These are phyloP conservation scores for Eugnorisma glareosa DNA, from an alignment of 2,888 invertebrate species.

Conservation along the genomic window DNA sequence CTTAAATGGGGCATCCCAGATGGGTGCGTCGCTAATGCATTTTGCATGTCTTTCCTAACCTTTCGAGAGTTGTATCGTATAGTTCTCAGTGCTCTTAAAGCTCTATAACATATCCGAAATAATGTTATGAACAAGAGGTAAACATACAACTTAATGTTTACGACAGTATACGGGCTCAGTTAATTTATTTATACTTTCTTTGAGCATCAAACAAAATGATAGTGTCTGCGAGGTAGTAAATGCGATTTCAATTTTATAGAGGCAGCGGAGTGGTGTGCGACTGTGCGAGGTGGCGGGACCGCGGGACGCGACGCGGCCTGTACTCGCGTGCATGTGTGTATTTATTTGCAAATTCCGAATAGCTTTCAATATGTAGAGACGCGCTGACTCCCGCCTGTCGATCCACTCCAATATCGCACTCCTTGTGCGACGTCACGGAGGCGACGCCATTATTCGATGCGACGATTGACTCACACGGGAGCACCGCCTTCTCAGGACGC, in stretches of 20 bases:
- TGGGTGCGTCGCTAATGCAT: slow-evolving; percentile 82
- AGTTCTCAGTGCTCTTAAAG: slow-evolving; percentile 65
- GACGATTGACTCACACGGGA: slow-evolving; percentile 86
- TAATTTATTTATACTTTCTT: slow-evolving; percentile 57
- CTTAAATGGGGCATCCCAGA: slow-evolving; percentile 72
- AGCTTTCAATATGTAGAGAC: slow-evolving; percentile 90
- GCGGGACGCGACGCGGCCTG: slow-evolving; percentile 69
- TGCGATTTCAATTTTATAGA: slow-evolving; percentile 88
- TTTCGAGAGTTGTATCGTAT: slow-evolving; percentile 66
- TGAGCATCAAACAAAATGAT: slow-evolving; percentile 77
- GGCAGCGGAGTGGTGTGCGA: slow-evolving; percentile 79
- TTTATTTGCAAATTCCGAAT: slow-evolving; percentile 90
- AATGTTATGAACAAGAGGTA: slow-evolving; percentile 45
- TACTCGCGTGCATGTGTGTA: slow-evolving; percentile 84
- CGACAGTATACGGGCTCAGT: slow-evolving; percentile 35
- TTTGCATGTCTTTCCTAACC: slow-evolving; percentile 78
- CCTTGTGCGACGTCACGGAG: slow-evolving; percentile 84
- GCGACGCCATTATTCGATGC: slow-evolving; percentile 85
- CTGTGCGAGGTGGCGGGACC: slow-evolving; percentile 80
- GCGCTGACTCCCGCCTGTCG: slow-evolving; percentile 87
- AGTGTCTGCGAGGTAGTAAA: slow-evolving; percentile 81
- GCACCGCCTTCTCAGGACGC: slow-evolving; percentile 79
- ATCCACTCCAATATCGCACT: slow-evolving; percentile 89
- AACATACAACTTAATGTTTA: slow-evolving; percentile 55
- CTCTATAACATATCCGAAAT: slow-evolving; percentile 56